phyloP scores from a whole-genome alignment of 2,888 invertebrate genomes.

The Adelphocoris suturalis region DNA sequence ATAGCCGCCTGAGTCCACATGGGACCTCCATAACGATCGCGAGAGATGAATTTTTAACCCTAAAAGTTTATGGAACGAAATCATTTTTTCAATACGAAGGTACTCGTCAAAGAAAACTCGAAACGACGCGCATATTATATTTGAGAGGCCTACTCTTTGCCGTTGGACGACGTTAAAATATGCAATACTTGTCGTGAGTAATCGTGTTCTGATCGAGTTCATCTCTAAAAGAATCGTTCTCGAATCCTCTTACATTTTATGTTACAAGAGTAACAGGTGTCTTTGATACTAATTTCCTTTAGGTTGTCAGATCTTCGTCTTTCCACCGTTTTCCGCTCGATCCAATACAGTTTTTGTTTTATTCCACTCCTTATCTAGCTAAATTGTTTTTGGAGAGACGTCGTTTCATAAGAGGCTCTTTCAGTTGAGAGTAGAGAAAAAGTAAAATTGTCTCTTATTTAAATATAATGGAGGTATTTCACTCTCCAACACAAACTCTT shows the following conservation, averaged over 20 bases:
- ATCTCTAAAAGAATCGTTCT: slow-evolving; percentile 9
- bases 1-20: no score
- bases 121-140: not conserved
- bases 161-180: not conserved
- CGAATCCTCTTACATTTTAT: not conserved
- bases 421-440: no score
- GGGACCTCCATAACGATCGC: not conserved
- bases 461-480: no score
- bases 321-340: not conserved
- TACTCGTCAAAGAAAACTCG: not conserved
- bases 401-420: no score
- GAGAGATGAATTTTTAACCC: not conserved
- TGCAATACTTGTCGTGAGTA: not conserved
- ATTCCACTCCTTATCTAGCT: not conserved
- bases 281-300: slow-evolving; percentile 11
- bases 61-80: not conserved
- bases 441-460: no score
- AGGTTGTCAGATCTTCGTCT: not conserved
- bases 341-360: not conserved
- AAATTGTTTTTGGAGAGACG: not conserved
- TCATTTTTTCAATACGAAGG: not conserved
- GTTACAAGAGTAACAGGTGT: not conserved
- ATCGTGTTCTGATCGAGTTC: not conserved
- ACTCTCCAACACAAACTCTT: no score
- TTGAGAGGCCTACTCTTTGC: not conserved